Base-by-base conservation (phyloP, 1,140 invertebrate species). In the Plectus sambesii region DNA sequence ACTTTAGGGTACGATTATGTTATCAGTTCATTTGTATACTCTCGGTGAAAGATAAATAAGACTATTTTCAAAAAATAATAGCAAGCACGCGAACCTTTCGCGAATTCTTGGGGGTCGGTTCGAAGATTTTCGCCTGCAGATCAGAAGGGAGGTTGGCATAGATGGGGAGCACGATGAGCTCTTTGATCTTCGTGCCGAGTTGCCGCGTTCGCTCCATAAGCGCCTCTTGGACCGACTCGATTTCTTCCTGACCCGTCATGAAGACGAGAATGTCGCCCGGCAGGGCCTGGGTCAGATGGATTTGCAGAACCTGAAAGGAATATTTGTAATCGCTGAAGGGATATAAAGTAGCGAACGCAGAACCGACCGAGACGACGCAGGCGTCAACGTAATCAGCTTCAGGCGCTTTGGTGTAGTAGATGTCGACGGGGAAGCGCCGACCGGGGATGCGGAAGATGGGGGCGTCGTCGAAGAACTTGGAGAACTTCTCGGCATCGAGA, bases 301-400 rank as follows among this genome's bases (percentile, higher is more conserved):
- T 99, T 73, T 98, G 94, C 48, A 98, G 72, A 35, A 97, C n/a
- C n/a, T n/a, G n/a, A n/a, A n/a, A n/a, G n/a, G n/a, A n/a, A n/a
- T n/a, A n/a, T n/a, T n/a, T n/a, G n/a, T n/a, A n/a, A n/a, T n/a
- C n/a, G n/a, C n/a, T n/a, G n/a, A n/a, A n/a, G n/a, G n/a, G n/a
- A n/a, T n/a, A n/a, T n/a, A n/a, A n/a, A n/a, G n/a, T n/a, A n/a
- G n/a, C n/a, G n/a, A n/a, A n/a, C n/a, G n/a, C n/a, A n/a, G n/a
- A n/a, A n/a, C n/a, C n/a, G n/a, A n/a, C 81, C 2, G 89, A 92
- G 0, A 96, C 87, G 1, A 94, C 87, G 71, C 85, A 85, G 0
- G 93, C 93, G 72, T 97, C 90, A 40, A 97, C 81, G 68, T 97
- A 98, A 75, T 98, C 90, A 17, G 90, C 89, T 75, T 97, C 93